Evolutionary conservation across 2,888 invertebrate genomes (phyloP).

Genomic region (Tenthredo distinguenda): DNA sequence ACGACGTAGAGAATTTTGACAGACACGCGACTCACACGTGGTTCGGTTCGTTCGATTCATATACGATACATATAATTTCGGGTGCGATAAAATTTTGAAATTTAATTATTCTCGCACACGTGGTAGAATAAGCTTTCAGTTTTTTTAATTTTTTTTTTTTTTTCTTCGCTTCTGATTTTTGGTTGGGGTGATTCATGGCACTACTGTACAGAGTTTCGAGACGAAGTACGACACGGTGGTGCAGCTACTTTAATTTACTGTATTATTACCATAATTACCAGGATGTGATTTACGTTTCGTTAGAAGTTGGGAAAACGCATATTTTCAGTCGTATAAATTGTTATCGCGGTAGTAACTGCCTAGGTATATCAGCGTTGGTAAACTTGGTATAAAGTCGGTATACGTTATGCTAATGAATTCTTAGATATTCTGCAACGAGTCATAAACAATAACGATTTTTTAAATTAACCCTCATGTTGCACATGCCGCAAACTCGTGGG

Average conservation of each 20-base stretch:
- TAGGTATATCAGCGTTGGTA: not conserved
- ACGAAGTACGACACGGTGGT: not conserved
- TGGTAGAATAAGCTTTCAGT: not conserved
- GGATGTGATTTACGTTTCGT: not conserved
- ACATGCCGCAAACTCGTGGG: too few species aligned
- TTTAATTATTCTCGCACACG: not conserved
- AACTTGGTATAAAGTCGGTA: not conserved
- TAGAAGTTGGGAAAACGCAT: not conserved
- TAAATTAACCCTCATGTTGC: not conserved
- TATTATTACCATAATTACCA: not conserved
- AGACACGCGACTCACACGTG: conserved; percentile 3
- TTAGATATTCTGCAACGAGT: not conserved
- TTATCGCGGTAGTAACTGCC: not conserved
- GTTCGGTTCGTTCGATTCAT: not conserved
- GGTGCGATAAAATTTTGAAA: not conserved
- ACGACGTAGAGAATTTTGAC: not conserved
- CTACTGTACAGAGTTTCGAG: not conserved
- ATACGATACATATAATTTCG: not conserved
- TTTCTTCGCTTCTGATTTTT: not conserved
- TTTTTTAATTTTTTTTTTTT: not conserved
- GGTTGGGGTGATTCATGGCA: not conserved
- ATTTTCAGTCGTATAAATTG: conserved; percentile 1
- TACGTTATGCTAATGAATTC: not conserved
- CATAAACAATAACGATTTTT: not conserved
- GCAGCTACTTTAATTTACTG: not conserved